Base-by-base conservation (phyloP, 2,797 vertebrate species). In the Allobates femoralis region DNA sequence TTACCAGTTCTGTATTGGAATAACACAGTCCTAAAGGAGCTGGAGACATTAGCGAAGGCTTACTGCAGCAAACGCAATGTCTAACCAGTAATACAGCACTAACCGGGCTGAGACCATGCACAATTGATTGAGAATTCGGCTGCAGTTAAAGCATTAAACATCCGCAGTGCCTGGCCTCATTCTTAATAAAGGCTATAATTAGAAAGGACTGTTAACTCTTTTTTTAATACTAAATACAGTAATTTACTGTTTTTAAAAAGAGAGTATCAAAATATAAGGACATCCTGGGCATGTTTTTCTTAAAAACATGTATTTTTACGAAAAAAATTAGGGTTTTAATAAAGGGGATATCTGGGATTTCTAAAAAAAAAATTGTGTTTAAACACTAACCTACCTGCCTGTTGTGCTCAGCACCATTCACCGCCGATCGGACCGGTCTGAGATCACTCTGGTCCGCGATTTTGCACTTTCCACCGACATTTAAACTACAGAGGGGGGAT, bases 11-110 rank as follows among this genome's bases (percentile, higher is more conserved):
- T 56, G 37, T 86, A 53, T 67, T 50, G 18, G 6, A 53, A 51
- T 64, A 79, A 75, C n/a, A 30, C 28, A 28, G 85, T 37, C 56
- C n/a, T 51, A 67, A 76, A 23, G 12, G 10, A 53, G 56, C 28
- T 76, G 16, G 76, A 56, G 30, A 37, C 55, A 58, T 23, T 58
- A 34, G 10, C 30, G 23, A 53, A 34, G 28, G 56, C 55, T 28
- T 55, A 77, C 51, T 32, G 75, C 26, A 32, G 73, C 26, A 28
- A 46, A 46, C 19, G 73, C 46, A 76, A 76, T 55, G n/a, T 28
- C 73, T 76, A 30, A 18, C 50, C 23, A 30, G 73, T 21, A 55
- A 21, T 21, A 23, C 28, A 77, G 32, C 26, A 32, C 26, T 18
- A 30, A 32, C 50, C 5, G 32, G 28, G 28, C 23, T 30, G 73